phyloP scores from a whole-genome alignment of 2,113 vertebrate species.

The Varanus salvator region DNA sequence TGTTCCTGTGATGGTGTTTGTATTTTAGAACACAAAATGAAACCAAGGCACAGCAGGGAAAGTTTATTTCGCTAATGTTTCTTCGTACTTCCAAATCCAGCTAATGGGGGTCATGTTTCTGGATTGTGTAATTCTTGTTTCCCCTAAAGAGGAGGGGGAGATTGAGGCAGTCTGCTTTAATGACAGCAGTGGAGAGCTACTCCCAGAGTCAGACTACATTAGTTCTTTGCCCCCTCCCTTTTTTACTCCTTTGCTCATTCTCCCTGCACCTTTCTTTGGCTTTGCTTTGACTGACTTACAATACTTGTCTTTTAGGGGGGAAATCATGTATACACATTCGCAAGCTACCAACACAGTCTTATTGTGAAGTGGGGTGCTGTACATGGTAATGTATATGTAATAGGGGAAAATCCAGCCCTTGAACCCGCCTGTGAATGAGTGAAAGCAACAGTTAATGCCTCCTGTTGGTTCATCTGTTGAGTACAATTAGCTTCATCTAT shows the following conservation, averaged over 20 bases:
- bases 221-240: slow-evolving; percentile 15
- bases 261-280: fast-evolving
- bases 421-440: neutral
- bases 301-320: neutral
- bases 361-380: neutral
- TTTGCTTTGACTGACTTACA: neutral
- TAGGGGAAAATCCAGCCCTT: neutral
- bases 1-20: slow-evolving; percentile 24
- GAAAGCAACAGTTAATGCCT: slow-evolving; percentile 43
- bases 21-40: slow-evolving; percentile 20
- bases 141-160: fast-evolving
- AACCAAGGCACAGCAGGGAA: neutral
- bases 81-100: neutral
- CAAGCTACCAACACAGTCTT: neutral
- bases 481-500: slow-evolving; percentile 43
- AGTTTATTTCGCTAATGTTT: neutral
- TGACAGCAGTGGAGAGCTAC: neutral
- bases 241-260: neutral
- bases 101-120: neutral
- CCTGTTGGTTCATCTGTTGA: slow-evolving; percentile 25
- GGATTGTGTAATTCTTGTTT: neutral
- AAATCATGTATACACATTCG: neutral
- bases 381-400: fast-evolving
- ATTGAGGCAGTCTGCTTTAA: neutral
- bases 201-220: neutral